Base-by-base conservation (phyloP, 2,113 vertebrate genomes). In the Stigmatopora argus region DNA sequence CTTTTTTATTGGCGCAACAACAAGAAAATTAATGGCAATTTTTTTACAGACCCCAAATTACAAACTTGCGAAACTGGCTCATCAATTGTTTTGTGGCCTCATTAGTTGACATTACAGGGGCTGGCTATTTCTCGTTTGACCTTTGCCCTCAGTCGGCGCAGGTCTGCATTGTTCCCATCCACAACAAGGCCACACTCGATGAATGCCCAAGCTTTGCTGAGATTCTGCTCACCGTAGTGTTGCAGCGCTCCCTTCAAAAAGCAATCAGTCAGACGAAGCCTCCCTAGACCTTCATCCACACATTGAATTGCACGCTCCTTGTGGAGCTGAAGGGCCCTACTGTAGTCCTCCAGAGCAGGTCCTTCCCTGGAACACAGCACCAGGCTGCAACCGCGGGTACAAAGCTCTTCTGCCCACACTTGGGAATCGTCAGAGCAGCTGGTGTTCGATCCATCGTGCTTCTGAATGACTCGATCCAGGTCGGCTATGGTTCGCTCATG, bases 31-130 rank as follows among this genome's bases (percentile, higher is more conserved):
- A 41, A 41, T 41, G 6, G 38, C 38, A 41, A 41, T 41, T 41
- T 41, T 41, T 49, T 49, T n/a, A 18, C 7, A 18, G 23, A 35
- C 31, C 18, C 10, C 34, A 44, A 15, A n/a, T 31, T 4, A 3
- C 7, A 44, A 19, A 61, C n/a, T 35, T 3, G 7, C 10, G 14
- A 2, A 4, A 61, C 41, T 45, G 58, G 5, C 6, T 61, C 1
- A 44, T 2, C n/a, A 61, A 21, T 61, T 61, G 38, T 19, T 61
- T 48, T 53, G n/a, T 41, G 53, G 12, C 13, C 21, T 47, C 18
- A 46, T 4, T 90, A 97, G 67, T 96, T 93, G 46, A 99, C 86
- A 12, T 84, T 91, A 65, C 96, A 98, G 45, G 90, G 82, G 69
- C 91, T 85, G 0, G 89, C 83, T 0, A 80, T 86, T 72, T 94